phyloP scores from a whole-genome alignment of 2,113 vertebrate genomes.

The Panthera tigris region DNA sequence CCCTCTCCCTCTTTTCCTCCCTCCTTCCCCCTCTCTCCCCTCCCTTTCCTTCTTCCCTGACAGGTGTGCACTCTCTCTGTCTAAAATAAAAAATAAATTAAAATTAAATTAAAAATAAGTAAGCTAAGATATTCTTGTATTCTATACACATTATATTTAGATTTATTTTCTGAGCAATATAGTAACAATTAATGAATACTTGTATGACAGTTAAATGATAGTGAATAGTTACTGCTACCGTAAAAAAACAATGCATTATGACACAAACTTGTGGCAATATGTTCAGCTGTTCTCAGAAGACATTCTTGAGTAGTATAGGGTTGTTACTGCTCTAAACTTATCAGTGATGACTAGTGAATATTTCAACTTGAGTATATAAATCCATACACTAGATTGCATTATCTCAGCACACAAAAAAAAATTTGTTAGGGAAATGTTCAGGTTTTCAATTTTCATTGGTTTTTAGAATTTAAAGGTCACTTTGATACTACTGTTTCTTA shows the following conservation, averaged over 20 bases:
- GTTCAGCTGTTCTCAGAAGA: not conserved
- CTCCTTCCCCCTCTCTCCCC: no score
- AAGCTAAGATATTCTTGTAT: not conserved
- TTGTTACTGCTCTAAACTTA: not conserved
- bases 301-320: not conserved
- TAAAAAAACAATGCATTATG: not conserved
- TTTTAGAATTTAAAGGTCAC: not conserved
- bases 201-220: not conserved
- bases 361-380: not conserved
- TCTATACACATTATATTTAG: not conserved
- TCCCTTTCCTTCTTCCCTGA: no score
- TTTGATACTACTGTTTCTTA: not conserved
- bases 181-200: not conserved
- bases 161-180: not conserved
- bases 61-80: no score
- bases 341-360: not conserved
- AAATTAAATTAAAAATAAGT: not conserved
- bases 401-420: conserved; percentile 29
- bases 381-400: not conserved
- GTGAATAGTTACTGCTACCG: not conserved
- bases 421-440: not conserved
- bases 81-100: no score
- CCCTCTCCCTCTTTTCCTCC: no score
- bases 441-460: not conserved
- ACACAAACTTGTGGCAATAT: not conserved